Evolutionary conservation across 2,888 invertebrate species (phyloP).

Genomic region (Iphiclides podalirius): DNA sequence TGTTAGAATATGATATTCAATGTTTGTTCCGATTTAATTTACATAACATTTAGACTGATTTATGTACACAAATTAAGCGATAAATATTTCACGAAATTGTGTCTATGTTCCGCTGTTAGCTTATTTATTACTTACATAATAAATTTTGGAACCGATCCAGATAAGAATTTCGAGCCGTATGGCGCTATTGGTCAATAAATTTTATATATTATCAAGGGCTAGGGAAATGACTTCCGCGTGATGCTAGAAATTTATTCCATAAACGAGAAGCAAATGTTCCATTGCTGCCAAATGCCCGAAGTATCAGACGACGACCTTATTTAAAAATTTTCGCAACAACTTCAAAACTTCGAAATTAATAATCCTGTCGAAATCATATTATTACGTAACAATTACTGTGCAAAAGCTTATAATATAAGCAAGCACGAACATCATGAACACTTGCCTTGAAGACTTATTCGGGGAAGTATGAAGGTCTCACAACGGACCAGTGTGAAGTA

Average conservation of each 20-base stretch:
- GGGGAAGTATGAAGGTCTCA: too few relatives aligned
- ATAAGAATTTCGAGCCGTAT: slow-evolving; percentile 5
- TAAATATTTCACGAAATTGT: slow-evolving; percentile 2
- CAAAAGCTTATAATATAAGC: too few relatives aligned
- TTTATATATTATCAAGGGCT: slow-evolving; percentile 8
- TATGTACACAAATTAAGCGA: not conserved
- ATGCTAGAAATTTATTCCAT: slow-evolving; percentile 1
- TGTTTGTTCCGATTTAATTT: not conserved
- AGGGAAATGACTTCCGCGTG: slow-evolving; percentile 12
- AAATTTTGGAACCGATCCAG: slow-evolving; percentile 8
- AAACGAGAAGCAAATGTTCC: slow-evolving; percentile 1
- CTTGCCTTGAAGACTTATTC: too few relatives aligned
- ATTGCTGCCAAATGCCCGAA: not conserved
- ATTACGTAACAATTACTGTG: too few relatives aligned
- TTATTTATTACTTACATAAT: not conserved
- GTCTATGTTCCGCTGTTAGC: not conserved
- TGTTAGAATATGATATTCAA: not conserved
- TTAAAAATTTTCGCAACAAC: too few relatives aligned
- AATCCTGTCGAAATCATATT: too few relatives aligned
- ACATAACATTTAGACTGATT: not conserved
- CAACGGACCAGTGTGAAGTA: too few relatives aligned
- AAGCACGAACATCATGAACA: too few relatives aligned
- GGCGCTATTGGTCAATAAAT: slow-evolving; percentile 11
- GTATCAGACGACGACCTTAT: not conserved
- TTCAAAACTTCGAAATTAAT: too few relatives aligned